These are phyloP conservation scores for Habroteleia sp. DNA, from an alignment of 2,888 invertebrate genomes.

Conservation along the genomic window DNA sequence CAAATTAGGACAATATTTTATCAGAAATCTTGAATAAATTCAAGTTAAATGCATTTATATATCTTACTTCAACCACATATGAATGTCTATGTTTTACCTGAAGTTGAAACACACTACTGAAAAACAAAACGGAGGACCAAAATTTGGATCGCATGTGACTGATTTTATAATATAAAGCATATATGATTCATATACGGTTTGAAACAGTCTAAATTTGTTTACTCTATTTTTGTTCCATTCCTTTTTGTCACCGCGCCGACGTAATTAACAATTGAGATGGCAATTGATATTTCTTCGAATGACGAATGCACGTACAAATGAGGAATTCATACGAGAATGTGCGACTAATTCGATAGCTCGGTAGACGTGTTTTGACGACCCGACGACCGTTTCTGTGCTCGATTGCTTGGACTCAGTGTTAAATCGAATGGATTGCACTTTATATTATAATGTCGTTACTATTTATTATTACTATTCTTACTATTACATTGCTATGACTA, in stretches of 20 bases:
- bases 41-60: too few species aligned
- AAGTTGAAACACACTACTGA: too few species aligned
- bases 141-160: too few species aligned
- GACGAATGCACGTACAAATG: conserved; percentile 59
- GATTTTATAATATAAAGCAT: too few species aligned
- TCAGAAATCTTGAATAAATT: too few species aligned
- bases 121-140: too few species aligned
- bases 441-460: conserved; percentile 49
- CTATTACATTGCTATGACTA: conserved; percentile 11
- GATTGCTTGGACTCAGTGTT: conserved; percentile 51
- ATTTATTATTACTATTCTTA: conserved; percentile 11
- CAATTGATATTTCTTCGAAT: conserved; percentile 24
- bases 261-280: conserved; percentile 30
- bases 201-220: background rate
- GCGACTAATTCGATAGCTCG: conserved; percentile 15
- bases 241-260: conserved; percentile 8
- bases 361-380: conserved; percentile 23
- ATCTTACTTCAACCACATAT: too few species aligned
- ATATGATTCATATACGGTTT: background rate
- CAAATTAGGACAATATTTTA: too few species aligned
- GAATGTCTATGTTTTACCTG: too few species aligned
- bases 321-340: conserved; percentile 20
- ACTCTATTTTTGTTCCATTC: conserved; percentile 8
- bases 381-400: conserved; percentile 39
- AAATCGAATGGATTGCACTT: conserved; percentile 68